Evolutionary conservation across 1,140 invertebrate genomes (phyloP).

Genomic region (Coptotermes formosanus): DNA sequence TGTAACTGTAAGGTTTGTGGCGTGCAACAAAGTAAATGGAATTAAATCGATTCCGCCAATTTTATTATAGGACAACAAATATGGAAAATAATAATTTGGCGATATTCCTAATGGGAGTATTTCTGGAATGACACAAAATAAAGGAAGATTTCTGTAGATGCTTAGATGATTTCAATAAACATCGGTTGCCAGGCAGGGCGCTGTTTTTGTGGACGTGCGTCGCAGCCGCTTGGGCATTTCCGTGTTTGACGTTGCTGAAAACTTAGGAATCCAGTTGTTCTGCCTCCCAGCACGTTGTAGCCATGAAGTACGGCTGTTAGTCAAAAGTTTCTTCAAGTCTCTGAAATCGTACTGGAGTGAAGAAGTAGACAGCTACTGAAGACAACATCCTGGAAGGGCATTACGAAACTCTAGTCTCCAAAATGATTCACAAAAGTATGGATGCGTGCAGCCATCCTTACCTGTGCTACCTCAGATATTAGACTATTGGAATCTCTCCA

Average conservation of each 20-base stretch:
- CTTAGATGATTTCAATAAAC: constrained; percentile 18
- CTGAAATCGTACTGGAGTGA: too few relatives aligned
- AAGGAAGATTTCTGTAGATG: constrained; percentile 26
- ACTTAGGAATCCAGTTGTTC: constrained; percentile 20
- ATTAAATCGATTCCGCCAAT: constrained; percentile 29
- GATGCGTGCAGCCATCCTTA: neutral
- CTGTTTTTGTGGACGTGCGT: constrained; percentile 21
- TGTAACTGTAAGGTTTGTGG: constrained; percentile 27
- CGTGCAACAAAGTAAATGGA: constrained; percentile 25
- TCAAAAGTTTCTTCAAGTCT: neutral
- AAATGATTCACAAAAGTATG: too few relatives aligned
- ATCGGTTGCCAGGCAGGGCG: constrained; percentile 6
- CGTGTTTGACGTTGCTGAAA: constrained; percentile 9
- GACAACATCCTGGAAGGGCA: too few relatives aligned
- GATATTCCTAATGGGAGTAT: constrained; percentile 15
- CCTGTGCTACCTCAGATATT: neutral
- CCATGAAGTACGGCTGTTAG: constrained; percentile 19
- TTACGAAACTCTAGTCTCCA: too few relatives aligned
- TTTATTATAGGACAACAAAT: constrained; percentile 17
- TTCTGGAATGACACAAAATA: constrained; percentile 21
- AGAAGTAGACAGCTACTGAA: too few relatives aligned
- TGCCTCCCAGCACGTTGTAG: constrained; percentile 23
- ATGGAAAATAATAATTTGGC: neutral
- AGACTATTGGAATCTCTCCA: neutral
- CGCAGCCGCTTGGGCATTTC: neutral